Conservation (phyloP, 2,113 vertebrate species). For the Podarcis cretensis region DNA sequence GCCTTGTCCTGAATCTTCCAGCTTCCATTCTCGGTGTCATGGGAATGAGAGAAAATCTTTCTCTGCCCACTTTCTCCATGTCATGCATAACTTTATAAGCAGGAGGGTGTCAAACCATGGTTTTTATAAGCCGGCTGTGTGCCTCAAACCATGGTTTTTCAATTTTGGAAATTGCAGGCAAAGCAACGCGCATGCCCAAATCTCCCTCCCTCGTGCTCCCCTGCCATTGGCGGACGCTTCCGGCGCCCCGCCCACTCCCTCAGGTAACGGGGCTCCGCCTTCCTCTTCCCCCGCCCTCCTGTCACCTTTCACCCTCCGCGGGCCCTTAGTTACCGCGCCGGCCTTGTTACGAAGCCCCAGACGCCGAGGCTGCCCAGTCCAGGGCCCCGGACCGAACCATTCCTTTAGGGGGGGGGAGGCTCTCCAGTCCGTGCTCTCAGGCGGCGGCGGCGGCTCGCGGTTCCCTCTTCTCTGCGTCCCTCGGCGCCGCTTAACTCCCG, state of each 20-base stretch:
- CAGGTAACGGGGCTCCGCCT: not conserved
- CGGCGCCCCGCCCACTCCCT: not conserved
- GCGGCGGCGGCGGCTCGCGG: not conserved
- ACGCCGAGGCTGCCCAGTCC: not conserved
- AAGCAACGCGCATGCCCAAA: not conserved
- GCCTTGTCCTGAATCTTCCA: no score
- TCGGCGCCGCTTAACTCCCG: not conserved
- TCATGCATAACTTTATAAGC: no score
- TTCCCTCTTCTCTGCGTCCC: not conserved
- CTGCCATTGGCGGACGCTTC: not conserved
- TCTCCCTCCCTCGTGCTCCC: no score
- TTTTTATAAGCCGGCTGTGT: no score
- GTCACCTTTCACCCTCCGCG: slow-evolving; percentile 53
- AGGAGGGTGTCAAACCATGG: no score
- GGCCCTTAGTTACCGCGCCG: slow-evolving; percentile 70
- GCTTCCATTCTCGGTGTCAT: no score
- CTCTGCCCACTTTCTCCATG: no score
- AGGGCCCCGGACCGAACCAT: not conserved
- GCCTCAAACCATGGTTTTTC: no score
- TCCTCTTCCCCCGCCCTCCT: not conserved
- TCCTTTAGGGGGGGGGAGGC: not conserved
- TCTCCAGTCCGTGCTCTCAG: rapidly evolving
- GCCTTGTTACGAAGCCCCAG: slow-evolving; percentile 70
- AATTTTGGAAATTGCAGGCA: not conserved
- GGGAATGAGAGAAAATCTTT: no score